Conservation (phyloP, 2,113 vertebrate genomes). For the Azemiops feae region DNA sequence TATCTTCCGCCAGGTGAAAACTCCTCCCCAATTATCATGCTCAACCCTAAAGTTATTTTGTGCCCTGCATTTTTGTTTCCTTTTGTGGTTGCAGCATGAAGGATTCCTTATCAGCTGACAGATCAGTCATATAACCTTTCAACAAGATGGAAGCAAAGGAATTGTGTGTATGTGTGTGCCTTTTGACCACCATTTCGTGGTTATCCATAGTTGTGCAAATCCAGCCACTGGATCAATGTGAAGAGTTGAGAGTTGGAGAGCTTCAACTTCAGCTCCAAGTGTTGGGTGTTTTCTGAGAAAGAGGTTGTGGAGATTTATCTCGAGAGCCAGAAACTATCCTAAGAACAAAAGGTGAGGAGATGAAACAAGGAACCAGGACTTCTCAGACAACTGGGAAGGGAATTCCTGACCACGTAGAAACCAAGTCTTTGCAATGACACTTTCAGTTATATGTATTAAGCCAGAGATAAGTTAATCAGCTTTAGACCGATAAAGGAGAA, state of each 20-base stretch:
- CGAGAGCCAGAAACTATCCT: not conserved
- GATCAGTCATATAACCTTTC: not conserved
- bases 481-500: not conserved
- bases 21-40: not conserved
- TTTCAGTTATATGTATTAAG: not conserved
- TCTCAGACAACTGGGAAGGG: not conserved
- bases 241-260: not conserved
- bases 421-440: not conserved
- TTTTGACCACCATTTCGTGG: not conserved
- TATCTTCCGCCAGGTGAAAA: not conserved
- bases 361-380: not conserved
- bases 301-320: not conserved
- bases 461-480: not conserved
- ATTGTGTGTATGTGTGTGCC: not conserved
- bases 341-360: not conserved
- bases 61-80: not conserved
- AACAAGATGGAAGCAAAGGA: not conserved
- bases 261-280: not conserved
- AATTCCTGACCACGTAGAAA: not conserved
- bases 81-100: not conserved
- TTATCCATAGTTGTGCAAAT: not conserved
- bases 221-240: not conserved
- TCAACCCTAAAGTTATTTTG: not conserved
- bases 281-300: not conserved
- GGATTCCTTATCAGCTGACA: not conserved